A percentile compares a stretch with the other conserved stretches of the same genome.
Evolutionary conservation across 2,888 invertebrate genomes (phyloP).

Genomic region (Megastigmus dorsalis): DNA sequence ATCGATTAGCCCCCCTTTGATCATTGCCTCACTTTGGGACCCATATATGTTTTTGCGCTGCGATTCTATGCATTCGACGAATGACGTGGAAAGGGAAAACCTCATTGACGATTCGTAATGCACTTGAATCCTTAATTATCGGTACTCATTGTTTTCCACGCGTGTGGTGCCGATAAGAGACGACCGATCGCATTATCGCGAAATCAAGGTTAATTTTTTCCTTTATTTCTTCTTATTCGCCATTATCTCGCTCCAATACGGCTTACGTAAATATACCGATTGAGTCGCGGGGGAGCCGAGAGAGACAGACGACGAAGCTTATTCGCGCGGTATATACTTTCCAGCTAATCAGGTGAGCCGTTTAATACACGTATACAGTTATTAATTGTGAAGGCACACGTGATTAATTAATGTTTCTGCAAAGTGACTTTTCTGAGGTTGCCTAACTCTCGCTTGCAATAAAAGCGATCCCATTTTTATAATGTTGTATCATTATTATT

Average conservation of each 20-base stretch:
- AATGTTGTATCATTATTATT: no score
- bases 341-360: conserved; percentile 6
- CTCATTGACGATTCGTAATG: no score
- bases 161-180: conserved; percentile 22
- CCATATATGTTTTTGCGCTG: no score
- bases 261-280: conserved; percentile 7
- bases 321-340: neutral
- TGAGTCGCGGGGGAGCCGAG: conserved; percentile 14
- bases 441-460: no score
- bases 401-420: neutral
- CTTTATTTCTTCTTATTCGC: neutral
- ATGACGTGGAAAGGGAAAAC: no score
- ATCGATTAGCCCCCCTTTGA: no score
- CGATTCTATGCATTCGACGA: no score
- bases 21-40: no score
- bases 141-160: conserved; percentile 18
- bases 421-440: no score
- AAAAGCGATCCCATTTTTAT: no score
- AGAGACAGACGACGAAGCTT: neutral
- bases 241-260: neutral
- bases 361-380: conserved; percentile 17
- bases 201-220: conserved; percentile 38
- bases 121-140: conserved; percentile 1
- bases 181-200: neutral
- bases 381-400: neutral